phyloP scores from a whole-genome alignment of 2,113 vertebrate species.

The Picathartes gymnocephalus region DNA sequence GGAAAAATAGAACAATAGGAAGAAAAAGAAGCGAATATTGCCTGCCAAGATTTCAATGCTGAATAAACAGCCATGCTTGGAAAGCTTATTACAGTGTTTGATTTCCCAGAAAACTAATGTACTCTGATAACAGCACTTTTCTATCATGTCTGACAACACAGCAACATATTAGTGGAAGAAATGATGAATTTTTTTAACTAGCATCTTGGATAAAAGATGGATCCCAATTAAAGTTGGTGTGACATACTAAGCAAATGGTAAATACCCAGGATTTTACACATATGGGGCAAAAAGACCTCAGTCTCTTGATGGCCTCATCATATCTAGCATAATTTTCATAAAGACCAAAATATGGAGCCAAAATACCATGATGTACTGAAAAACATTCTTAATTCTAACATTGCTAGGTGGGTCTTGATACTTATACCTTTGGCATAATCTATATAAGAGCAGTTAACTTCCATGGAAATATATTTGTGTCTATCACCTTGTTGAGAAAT shows the following conservation, averaged over 20 bases:
- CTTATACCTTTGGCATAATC: background rate
- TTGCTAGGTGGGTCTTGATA: rapidly evolving
- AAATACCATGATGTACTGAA: background rate
- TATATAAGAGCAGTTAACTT: background rate
- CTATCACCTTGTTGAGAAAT: background rate
- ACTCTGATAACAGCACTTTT: background rate
- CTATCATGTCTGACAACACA: background rate
- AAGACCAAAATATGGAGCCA: background rate
- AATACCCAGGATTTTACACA: background rate
- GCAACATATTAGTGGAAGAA: background rate
- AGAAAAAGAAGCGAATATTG: background rate
- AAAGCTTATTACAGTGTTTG: background rate
- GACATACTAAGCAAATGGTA: background rate
- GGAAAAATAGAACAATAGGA: background rate
- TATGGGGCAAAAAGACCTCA: background rate
- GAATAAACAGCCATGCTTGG: background rate
- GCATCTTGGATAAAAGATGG: background rate
- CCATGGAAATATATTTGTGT: background rate
- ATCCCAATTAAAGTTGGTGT: background rate
- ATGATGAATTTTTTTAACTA: background rate
- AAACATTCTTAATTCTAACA: background rate
- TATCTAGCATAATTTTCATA: background rate
- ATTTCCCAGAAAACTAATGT: background rate
- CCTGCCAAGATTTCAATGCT: background rate
- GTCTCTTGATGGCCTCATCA: background rate